Evolutionary conservation across 2,797 vertebrate genomes (phyloP), one percentile per base, ranked within the genome.

Genomic region (Notamacropus eugenii): DNA sequence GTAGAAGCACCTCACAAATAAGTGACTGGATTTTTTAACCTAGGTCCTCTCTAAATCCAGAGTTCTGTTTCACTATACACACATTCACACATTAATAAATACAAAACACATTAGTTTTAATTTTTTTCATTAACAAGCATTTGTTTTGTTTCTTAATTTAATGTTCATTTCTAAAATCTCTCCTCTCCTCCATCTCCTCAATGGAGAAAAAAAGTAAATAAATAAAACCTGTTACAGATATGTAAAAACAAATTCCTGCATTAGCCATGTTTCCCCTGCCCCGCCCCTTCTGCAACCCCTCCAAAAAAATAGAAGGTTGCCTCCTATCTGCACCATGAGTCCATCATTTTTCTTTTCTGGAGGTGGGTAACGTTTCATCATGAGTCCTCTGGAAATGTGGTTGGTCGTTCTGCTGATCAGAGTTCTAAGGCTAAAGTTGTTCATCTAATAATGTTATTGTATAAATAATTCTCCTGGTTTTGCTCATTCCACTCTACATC

Each of bases 271-370:
- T 58, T 58, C 31, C 34, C 34, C 62, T 67, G 5, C 13, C 34
- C 5, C 5, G 5, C 14, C 34, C 1, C 5, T 1, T 16, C 34
- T 1, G 52, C 2, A 4, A 1, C 0, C 59, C 31, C 59, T 74
- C 34, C 62, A 74, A 74, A n/a, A n/a, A 74, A 74, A 74, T n/a
- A 40, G n/a, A n/a, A 74, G 58, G 34, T 8, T 74, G 34, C 4
- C n/a, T 22, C 34, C 34, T 14, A 22, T n/a, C 62, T 74, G 14
- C 34, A 19, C 34, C n/a, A 5, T 14, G 34, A 74, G 34, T 16
- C 27, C 14, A 40, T 74, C 5, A 74, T n/a, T 40, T 19, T n/a
- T 74, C 28, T 82, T 82, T 82, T 82, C 5, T 82, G n/a, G 67
- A 24, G n/a, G 16, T 82, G 8, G n/a, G 6, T 40, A 40, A 40